Evolutionary conservation across 2,888 invertebrate species (phyloP), one percentile per base, ranked within the genome.

Genomic region (Eupithecia inturbata): DNA sequence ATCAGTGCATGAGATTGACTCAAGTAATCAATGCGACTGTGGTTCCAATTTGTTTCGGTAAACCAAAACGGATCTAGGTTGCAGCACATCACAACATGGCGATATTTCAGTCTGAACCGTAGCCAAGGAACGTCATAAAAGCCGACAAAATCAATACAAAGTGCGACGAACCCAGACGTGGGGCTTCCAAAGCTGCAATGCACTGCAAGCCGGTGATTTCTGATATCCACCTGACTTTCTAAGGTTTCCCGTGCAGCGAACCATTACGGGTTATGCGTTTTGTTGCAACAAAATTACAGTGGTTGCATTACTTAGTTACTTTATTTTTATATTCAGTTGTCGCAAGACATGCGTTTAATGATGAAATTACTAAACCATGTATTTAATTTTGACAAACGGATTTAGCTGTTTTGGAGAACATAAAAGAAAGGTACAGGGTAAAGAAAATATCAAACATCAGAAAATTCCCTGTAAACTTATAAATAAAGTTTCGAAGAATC

Each of bases 151-250:
- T 85, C 86, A 82, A 86, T 87, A 84, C 75, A 60, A 76, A 83
- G 87, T 84, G 78, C 87, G 80, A 81, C 84, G 88, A 88, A 88
- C 89, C 82, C 74, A 64, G 71, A 70, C 70, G 77, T 82, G 82
- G 75, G 89, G 88, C 84, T 89, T 88, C 89, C 78, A 84, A 85
- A 81, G 82, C 82, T 80, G 70, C 68, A 70, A 73, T 63, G 26
- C 70, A 67, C 76, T 76, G 69, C 71, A 66, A 72, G 66, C 79
- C 80, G 81, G 80, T 82, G 82, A 82, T 79, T 82, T 82, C 83
- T 86, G 84, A 85, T 87, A 86, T 85, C 82, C 83, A 80, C 70
- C 72, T 70, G 76, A 74, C 79, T 82, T 73, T 76, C 84, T 86
- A 71, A 85, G 87, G 84, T 88, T 88, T 87, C 79, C 64, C 72